Percentiles rank a stretch among this genome's conserved stretches.
Evolutionary conservation across 30 jellyfish, hydroid and myxozoan genomes (phyloP).

Genomic region (Clytia hemisphaerica): DNA sequence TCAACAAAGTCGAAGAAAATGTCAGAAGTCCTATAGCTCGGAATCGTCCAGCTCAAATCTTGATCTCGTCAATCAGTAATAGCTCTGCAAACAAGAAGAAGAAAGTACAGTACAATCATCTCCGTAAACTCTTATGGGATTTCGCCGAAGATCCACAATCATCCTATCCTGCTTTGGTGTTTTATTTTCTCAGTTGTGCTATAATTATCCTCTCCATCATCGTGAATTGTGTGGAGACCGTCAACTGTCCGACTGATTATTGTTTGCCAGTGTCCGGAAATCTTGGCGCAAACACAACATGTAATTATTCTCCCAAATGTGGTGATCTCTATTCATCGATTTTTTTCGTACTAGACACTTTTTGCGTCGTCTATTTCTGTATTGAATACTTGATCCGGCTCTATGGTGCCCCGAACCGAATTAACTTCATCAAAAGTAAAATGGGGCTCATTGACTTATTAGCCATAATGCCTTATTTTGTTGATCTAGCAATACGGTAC

Average conservation of each 20-base stretch:
- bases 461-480: conserved; percentile 83
- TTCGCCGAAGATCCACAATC: conserved; percentile 74
- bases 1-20: conserved; percentile 15
- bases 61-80: too few species aligned
- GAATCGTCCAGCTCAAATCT: conserved; percentile 20
- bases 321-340: conserved; percentile 62
- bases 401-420: conserved; percentile 77
- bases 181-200: conserved; percentile 80
- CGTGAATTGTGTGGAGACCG: conserved; percentile 88
- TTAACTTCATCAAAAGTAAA: conserved; percentile 49
- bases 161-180: conserved; percentile 54
- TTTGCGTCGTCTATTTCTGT: conserved; percentile 76
- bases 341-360: conserved; percentile 71
- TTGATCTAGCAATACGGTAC: conserved; percentile 43
- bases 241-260: conserved; percentile 36
- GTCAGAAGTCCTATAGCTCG: background rate
- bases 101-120: conserved; percentile 9
- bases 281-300: background rate
- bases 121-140: conserved; percentile 61
- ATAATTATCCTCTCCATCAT: conserved; percentile 68
- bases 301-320: conserved; percentile 41
- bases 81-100: too few species aligned
- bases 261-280: too few species aligned
- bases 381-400: conserved; percentile 70
- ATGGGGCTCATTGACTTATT: conserved; percentile 76